Conservation (phyloP, 1,140 invertebrate genomes). For the Cardiocondyla obscurior region DNA sequence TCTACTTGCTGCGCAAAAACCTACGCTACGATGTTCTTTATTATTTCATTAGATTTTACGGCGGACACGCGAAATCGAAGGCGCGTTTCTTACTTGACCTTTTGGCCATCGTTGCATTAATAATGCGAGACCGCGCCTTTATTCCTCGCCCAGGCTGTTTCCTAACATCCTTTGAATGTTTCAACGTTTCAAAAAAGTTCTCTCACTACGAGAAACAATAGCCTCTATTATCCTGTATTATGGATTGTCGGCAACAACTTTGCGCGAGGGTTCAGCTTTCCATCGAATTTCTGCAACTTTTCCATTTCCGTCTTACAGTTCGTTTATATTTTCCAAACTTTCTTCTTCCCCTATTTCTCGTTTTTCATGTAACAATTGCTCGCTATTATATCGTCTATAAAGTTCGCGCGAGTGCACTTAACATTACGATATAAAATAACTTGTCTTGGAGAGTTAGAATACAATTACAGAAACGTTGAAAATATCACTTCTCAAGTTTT, state of each 20-base stretch:
- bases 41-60: slow-evolving; percentile 52
- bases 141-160: slow-evolving; percentile 37
- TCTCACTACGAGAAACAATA: slow-evolving; percentile 54
- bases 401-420: background rate
- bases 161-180: slow-evolving; percentile 54
- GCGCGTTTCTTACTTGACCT: slow-evolving; percentile 1
- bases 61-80: slow-evolving; percentile 26
- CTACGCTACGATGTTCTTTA: background rate
- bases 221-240: slow-evolving; percentile 60
- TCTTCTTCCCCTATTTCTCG: background rate
- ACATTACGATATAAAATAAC: slow-evolving; percentile 3
- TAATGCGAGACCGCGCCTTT: slow-evolving; percentile 49
- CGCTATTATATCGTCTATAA: slow-evolving; percentile 1
- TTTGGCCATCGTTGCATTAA: slow-evolving; percentile 57
- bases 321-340: slow-evolving; percentile 27
- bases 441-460: background rate
- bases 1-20: background rate
- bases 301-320: slow-evolving; percentile 11
- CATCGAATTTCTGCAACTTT: slow-evolving; percentile 38
- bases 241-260: slow-evolving; percentile 48
- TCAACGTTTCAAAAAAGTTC: slow-evolving; percentile 54
- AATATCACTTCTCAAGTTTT: background rate
- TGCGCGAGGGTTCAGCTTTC: slow-evolving; percentile 8
- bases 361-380: background rate
- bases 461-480: background rate